Percentiles rank a stretch among this genome's conserved stretches.
phyloP scores from a whole-genome alignment of 2,797 vertebrate species.

The Tachyglossus aculeatus region DNA sequence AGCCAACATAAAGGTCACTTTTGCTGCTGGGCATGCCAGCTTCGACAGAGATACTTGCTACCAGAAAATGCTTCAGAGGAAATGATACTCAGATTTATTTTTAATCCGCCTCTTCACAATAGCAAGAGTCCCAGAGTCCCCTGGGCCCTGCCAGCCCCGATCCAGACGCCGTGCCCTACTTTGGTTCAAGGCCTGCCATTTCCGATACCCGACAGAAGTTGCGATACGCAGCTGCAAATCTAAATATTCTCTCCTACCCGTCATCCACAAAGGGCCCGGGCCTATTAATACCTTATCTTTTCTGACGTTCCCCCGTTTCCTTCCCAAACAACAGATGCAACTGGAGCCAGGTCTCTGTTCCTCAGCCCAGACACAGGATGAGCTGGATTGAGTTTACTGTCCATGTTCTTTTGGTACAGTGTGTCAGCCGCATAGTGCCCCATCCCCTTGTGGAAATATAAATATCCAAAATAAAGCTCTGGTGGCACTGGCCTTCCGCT shows the following conservation, averaged over 20 bases:
- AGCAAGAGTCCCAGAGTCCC: background rate
- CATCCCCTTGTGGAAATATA: background rate
- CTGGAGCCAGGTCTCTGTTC: background rate
- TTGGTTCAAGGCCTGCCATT: background rate
- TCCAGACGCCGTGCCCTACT: background rate
- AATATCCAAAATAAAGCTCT: background rate
- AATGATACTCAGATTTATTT: background rate
- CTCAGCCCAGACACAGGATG: background rate
- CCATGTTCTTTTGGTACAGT: background rate
- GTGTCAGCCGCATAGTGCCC: background rate
- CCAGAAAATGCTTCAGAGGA: background rate
- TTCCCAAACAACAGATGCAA: background rate
- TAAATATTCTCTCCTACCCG: background rate
- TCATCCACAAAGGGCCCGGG: background rate
- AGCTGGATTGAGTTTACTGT: background rate
- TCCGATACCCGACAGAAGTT: background rate
- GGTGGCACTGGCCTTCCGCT: background rate
- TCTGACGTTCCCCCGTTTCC: background rate
- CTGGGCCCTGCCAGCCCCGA: background rate
- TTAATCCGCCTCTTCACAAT: background rate
- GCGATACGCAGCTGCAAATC: background rate
- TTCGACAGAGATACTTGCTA: background rate
- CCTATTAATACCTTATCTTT: conserved; percentile 4
- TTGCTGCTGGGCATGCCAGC: background rate
- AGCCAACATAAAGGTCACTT: accelerated